A percentile compares a stretch with the other conserved stretches of the same genome.
phyloP scores from a whole-genome alignment of 2,888 invertebrate genomes.

The Drosophila pseudotakahashii region DNA sequence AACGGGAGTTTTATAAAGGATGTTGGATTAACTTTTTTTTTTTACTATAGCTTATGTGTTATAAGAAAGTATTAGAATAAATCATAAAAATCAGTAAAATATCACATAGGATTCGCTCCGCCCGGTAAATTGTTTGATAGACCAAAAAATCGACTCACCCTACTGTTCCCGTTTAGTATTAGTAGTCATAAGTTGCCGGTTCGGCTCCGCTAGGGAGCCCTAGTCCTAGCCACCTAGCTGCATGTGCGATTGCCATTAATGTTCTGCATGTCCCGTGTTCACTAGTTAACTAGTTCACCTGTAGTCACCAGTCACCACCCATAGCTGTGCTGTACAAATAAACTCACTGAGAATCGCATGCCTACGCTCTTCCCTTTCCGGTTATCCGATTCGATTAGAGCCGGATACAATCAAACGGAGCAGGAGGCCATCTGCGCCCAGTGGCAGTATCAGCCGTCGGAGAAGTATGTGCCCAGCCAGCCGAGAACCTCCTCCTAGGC shows the following conservation, averaged over 20 bases:
- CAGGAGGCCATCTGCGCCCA: constrained; percentile 86
- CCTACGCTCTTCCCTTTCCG: constrained; percentile 12
- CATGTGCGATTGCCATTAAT: constrained; percentile 11
- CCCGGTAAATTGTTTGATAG: neutral
- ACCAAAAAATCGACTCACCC: neutral
- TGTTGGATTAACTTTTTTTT: too few species aligned
- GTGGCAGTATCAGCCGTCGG: constrained; percentile 87
- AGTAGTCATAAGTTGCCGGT: constrained; percentile 29
- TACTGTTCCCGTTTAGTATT: constrained; percentile 37
- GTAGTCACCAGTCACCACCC: too few species aligned
- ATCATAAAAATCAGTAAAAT: neutral
- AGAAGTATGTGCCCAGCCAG: constrained; percentile 86
- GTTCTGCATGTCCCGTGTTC: constrained; percentile 1
- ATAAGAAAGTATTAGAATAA: too few species aligned
- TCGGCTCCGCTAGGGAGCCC: neutral
- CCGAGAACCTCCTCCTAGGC: constrained; percentile 72
- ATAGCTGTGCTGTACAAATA: constrained; percentile 8
- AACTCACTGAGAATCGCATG: constrained; percentile 24
- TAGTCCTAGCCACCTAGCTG: constrained; percentile 5
- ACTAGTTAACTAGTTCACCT: too few species aligned
- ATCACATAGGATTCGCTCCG: neutral
- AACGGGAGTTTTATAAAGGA: too few species aligned
- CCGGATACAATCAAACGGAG: constrained; percentile 86
- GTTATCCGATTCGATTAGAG: constrained; percentile 81
- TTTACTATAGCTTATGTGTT: too few species aligned